Conservation (phyloP, 2,797 vertebrate genomes). For the Thamnophis elegans region DNA sequence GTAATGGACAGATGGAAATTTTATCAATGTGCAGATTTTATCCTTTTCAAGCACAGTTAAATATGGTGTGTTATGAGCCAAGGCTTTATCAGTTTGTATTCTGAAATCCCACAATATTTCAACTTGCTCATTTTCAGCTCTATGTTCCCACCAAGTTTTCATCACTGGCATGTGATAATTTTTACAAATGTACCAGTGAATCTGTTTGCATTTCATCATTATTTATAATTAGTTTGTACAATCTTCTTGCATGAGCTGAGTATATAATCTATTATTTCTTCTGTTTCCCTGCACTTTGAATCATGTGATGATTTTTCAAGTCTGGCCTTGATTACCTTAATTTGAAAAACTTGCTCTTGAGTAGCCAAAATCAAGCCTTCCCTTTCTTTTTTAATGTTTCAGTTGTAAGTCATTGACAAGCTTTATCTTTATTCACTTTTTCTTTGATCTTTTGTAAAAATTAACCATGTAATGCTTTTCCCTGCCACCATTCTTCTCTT, state of each 20-base stretch:
- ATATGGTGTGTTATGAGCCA: neutral
- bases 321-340: neutral
- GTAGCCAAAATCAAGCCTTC: neutral
- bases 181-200: neutral
- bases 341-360: neutral
- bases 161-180: neutral
- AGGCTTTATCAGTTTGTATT: neutral
- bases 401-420: neutral
- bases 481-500: neutral
- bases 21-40: neutral
- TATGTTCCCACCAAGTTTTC: neutral
- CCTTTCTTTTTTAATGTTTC: neutral
- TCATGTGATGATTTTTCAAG: neutral
- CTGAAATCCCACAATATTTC: neutral
- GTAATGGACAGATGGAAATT: neutral
- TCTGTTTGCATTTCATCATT: neutral
- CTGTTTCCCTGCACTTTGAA: neutral
- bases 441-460: neutral
- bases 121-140: neutral
- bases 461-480: neutral
- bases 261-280: neutral
- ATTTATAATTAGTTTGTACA: neutral
- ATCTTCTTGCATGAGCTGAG: neutral
- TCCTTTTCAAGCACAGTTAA: neutral
- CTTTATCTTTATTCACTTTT: neutral